Evolutionary conservation across 2,888 invertebrate species (phyloP), one percentile per base, ranked within the genome.

Genomic region (Matsumyia berberina): DNA sequence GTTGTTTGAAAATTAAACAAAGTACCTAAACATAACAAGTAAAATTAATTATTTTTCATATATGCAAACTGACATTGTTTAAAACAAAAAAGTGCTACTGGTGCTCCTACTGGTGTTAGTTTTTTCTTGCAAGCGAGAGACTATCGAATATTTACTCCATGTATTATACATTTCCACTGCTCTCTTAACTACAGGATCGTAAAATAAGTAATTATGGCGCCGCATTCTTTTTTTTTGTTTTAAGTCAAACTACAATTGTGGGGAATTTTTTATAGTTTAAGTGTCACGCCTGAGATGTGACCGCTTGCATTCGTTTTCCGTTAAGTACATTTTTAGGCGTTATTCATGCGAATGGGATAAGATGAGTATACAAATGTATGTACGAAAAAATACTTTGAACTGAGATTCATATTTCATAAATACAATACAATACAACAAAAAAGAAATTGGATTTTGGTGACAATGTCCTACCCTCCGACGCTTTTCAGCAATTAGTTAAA

Each of bases 171-270:
- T 60, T 51, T 69, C 67, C 35, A 42, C 58, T 69, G 49, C 44
- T 35, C 51, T 67, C 39, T 37, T 77, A 77, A 67, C 49, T 44
- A 15, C 24, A 9, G 15, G 35, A 31, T 60, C 51, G 67, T 77
- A 67, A 77, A 67, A 67, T 58, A 42, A 55, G 60, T 60, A 70
- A 42, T 70, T 70, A 66, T 60, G 69, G 51, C 76, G 49, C 49
- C 69, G 39, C 35, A 33, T 58, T 58, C 33, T 19, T 17, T 15
- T 51, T 5, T 6, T 31, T 53, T 12, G 19, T 49, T 49, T 29
- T 55, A 31, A 2, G 33, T 17, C 1, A 5, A 39, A 8, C 51
- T 35, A 49, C 17, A 24, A 37, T 39, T 29, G 51, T 15, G 53
- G 67, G 67, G 39, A 67, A 37, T 29, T 51, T 51, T 66, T 35